Percentiles rank a stretch among this genome's conserved stretches.
Conservation (phyloP, 2,888 invertebrate genomes). For the Epistrophe grossulariae region DNA sequence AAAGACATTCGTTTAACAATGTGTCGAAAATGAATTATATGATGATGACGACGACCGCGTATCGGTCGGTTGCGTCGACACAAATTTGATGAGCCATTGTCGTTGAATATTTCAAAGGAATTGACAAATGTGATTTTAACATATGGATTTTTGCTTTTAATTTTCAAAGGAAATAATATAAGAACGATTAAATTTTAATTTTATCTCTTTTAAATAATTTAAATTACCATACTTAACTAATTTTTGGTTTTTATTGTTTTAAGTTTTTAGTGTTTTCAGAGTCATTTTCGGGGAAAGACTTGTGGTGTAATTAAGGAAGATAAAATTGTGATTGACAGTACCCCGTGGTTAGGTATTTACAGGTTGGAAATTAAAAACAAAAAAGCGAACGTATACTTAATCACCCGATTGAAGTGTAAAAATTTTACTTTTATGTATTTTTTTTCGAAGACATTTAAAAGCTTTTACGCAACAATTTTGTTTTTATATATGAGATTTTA, state of each 20-base stretch:
- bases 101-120: neutral
- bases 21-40: slow-evolving; percentile 60
- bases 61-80: neutral
- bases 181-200: neutral
- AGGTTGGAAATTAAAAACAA: too few species aligned
- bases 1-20: slow-evolving; percentile 36
- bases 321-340: too few species aligned
- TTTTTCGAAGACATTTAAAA: too few species aligned
- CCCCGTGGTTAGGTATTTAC: too few species aligned
- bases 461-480: too few species aligned
- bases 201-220: neutral
- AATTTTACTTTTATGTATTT: too few species aligned
- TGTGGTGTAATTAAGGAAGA: too few species aligned
- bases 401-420: too few species aligned
- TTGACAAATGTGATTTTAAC: slow-evolving; percentile 6
- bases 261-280: neutral
- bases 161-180: neutral
- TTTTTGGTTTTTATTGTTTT: neutral
- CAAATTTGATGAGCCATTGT: slow-evolving; percentile 1
- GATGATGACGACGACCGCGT: neutral
- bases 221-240: too few species aligned
- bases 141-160: neutral
- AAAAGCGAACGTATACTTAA: too few species aligned
- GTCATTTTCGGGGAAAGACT: neutral
- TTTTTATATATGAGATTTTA: too few species aligned